Evolutionary conservation across 2,797 vertebrate genomes (phyloP), one percentile per base, ranked within the genome.

Genomic region (Alca torda): DNA sequence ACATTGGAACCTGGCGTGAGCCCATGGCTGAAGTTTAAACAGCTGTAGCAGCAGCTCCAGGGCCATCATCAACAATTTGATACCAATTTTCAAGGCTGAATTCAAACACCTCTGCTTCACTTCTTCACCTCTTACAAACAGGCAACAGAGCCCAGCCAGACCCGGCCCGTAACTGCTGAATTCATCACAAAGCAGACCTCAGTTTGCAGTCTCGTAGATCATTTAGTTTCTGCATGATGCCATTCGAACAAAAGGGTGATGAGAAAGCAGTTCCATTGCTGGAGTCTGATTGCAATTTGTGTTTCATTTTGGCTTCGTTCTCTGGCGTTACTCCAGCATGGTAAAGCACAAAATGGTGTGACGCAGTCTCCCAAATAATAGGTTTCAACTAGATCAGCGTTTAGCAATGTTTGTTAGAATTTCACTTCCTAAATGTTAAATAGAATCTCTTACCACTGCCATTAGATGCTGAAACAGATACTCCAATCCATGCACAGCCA

Each of bases 171-270:
- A 75, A 75, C 24, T 5, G 11, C 90, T 53, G 64, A 82, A 89
- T 87, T 78, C 68, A 73, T 76, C 93, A 93, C 92, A 90, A 92
- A 92, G 74, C 81, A 76, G 88, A 84, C 50, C 86, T 65, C 73
- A 14, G 74, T 56, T n/a, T 72, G 84, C 83, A 90, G 63, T 1
- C 84, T 78, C 86, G 39, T 0, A 76, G 94, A 91, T 84, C 39
- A 64, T 84, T 93, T 46, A 30, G 41, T 95, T 95, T 93, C 80
- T 96, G 94, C 82, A 86, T 88, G 90, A 92, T 86, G 63, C 90
- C 57, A 28, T 76, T 81, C 0, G 6, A 92, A 96, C 96, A 97
- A 97, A 97, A 95, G 93, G 84, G 69, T 87, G 94, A 95, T 95
- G 94, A 94, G 93, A 91, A 92, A 90, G 93, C 90, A 92, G 30